Conservation (phyloP, 2,888 invertebrate species). For the Unio delphinus region DNA sequence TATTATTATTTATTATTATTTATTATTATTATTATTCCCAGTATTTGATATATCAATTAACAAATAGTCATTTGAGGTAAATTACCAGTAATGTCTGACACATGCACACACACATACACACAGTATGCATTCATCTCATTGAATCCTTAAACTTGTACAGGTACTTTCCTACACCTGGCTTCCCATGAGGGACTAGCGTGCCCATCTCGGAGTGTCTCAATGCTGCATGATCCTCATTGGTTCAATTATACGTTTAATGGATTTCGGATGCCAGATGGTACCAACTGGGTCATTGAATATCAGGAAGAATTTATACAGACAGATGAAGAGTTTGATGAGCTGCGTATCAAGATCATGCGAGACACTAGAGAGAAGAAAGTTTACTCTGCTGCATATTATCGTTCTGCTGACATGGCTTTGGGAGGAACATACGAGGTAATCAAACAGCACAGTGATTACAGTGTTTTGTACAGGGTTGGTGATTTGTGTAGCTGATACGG, state of each 20-base stretch:
- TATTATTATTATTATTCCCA: no score
- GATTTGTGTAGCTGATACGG: no score
- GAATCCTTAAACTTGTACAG: constrained; percentile 1
- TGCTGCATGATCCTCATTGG: no score
- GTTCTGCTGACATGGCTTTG: constrained; percentile 30
- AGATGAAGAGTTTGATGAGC: constrained; percentile 18
- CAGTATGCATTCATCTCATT: no score
- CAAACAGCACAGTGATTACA: no score
- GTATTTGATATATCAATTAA: no score
- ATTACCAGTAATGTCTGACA: no score
- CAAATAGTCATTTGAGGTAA: no score
- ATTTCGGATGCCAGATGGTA: constrained; percentile 27
- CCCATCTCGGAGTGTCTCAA: constrained; percentile 9
- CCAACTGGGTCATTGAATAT: constrained; percentile 27
- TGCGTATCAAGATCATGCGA: constrained; percentile 27
- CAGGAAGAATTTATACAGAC: constrained; percentile 19
- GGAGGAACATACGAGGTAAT: constrained; percentile 37
- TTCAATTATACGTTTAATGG: no score
- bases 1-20: not conserved
- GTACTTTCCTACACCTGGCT: constrained; percentile 18
- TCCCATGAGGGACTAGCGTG: constrained; percentile 12
- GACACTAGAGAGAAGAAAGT: constrained; percentile 24
- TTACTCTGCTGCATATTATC: constrained; percentile 29
- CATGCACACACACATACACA: no score
- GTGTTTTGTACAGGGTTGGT: no score